Base-by-base conservation (phyloP, 2,113 vertebrate genomes). In the Periophthalmodon schlosseri region DNA sequence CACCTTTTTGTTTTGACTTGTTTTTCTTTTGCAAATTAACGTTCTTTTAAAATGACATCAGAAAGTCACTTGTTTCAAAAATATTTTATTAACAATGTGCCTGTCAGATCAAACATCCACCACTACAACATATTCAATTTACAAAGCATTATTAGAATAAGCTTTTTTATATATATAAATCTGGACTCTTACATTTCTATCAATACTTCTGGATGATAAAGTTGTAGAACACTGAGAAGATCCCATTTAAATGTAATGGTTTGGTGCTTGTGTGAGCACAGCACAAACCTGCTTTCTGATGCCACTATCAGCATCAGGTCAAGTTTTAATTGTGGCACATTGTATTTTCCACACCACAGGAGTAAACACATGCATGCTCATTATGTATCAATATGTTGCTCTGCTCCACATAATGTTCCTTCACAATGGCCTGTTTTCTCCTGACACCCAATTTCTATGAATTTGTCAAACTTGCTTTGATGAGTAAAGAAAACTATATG, bases 11-110 rank as follows among this genome's bases (percentile, higher is more conserved):
- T 12, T 58, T 58, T n/a, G n/a, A n/a, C n/a, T n/a, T n/a, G n/a
- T n/a, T n/a, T 24, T 24, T 23, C 5, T 24, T 23, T 23, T 23
- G 56, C 21, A n/a, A 56, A 56, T 49, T 13, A 4, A 21, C 6
- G 5, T 56, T n/a, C 2, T 56, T 56, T n/a, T 10, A 67, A 79
- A 67, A 20, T 1, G 34, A 2, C 1, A 33, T 21, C n/a, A 21
- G 2, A 58, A 58, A 76, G 12, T 58, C 10, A 24, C 76, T 86
- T 65, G 69, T 91, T 79, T 87, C 86, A 91, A 93, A 93, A 90
- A 92, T 90, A 88, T 81, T 92, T 93, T 90, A 91, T 90, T 92
- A 88, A 88, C 89, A 90, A 87, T 82, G 81, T 76, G 84, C 75
- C 73, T 78, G 84, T 89, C 28, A 75, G 81, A 76, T 86, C 74